phyloP scores from a whole-genome alignment of 2,888 invertebrate genomes.

The Lissonota sp. region DNA sequence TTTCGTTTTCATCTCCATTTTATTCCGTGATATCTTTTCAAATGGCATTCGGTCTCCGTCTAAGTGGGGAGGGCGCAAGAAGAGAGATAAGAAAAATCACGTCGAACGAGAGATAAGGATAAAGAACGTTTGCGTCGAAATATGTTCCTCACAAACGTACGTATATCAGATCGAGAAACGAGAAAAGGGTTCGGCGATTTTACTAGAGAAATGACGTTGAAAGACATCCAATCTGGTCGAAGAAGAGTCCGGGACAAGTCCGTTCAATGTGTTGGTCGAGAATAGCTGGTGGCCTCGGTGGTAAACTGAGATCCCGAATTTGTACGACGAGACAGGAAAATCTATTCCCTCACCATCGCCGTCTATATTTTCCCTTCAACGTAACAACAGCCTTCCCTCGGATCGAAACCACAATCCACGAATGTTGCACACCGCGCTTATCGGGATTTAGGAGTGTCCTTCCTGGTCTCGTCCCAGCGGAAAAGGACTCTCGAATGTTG shows the following conservation, averaged over 20 bases:
- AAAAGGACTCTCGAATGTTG: too few relatives aligned
- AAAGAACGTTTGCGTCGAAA: conserved; percentile 40
- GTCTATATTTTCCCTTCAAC: conserved; percentile 4
- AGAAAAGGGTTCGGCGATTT: conserved; percentile 11
- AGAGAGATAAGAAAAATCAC: conserved; percentile 10
- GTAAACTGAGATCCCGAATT: conserved; percentile 42
- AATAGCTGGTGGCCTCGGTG: conserved; percentile 33
- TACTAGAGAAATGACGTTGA: conserved; percentile 26
- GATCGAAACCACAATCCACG: too few relatives aligned
- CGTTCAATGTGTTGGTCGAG: neutral
- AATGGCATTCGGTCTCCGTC: conserved; percentile 7
- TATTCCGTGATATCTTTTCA: conserved; percentile 28
- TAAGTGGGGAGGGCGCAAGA: conserved; percentile 15
- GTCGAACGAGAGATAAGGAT: conserved; percentile 44
- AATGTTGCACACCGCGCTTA: too few relatives aligned
- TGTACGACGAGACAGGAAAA: conserved; percentile 35
- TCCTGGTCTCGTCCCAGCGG: too few relatives aligned
- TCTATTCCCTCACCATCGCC: neutral
- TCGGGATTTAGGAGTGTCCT: too few relatives aligned
- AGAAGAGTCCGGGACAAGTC: conserved; percentile 10
- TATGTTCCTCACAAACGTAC: conserved; percentile 11
- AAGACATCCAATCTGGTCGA: conserved; percentile 47
- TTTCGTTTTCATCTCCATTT: conserved; percentile 23
- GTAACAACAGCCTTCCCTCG: conserved; percentile 1
- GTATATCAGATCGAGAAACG: conserved; percentile 20